phyloP scores from a whole-genome alignment of 2,113 vertebrate genomes.

The Lophotis ruficrista region DNA sequence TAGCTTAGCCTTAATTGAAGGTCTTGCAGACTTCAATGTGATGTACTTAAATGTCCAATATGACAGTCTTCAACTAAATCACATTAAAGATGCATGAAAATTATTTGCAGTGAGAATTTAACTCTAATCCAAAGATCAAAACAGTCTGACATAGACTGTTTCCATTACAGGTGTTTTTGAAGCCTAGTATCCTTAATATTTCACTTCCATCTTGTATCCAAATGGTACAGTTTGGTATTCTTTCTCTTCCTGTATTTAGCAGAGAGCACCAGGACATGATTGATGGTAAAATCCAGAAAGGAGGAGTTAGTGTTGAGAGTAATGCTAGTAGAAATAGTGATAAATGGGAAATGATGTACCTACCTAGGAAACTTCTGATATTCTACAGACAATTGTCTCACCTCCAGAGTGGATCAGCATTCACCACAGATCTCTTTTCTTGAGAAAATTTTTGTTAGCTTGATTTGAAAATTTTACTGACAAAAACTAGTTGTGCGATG shows the following conservation, averaged over 20 bases:
- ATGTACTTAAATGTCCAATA: neutral
- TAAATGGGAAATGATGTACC: neutral
- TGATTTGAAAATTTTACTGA: neutral
- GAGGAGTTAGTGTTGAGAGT: neutral
- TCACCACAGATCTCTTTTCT: neutral
- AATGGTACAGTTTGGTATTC: neutral
- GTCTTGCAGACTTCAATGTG: neutral
- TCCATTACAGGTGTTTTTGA: neutral
- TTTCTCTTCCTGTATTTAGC: neutral
- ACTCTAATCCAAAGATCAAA: neutral
- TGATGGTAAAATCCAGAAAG: neutral
- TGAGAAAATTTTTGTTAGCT: neutral
- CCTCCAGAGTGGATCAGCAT: neutral
- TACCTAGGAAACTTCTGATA: neutral
- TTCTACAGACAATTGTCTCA: neutral
- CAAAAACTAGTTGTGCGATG: neutral
- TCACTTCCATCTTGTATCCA: neutral
- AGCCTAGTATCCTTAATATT: neutral
- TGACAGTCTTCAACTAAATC: slow-evolving; percentile 32
- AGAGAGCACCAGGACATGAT: neutral
- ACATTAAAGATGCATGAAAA: slow-evolving; percentile 41
- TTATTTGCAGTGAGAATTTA: slow-evolving; percentile 24
- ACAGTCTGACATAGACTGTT: neutral
- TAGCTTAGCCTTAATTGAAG: slow-evolving; percentile 16
- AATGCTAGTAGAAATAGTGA: neutral